Evolutionary conservation across 1,140 invertebrate species (phyloP).

Genomic region (Cecropterus lyciades): DNA sequence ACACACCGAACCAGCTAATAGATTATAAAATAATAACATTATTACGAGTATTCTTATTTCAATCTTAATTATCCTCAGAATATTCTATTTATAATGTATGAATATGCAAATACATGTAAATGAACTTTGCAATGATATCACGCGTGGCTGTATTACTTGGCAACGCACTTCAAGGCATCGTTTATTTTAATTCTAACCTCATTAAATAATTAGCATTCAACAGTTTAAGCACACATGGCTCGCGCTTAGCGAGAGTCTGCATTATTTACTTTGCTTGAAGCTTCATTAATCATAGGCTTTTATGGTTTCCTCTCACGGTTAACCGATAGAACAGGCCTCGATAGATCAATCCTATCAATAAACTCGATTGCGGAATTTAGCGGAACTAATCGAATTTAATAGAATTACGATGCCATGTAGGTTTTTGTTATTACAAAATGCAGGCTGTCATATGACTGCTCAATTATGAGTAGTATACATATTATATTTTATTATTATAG

Average conservation of each 20-base stretch:
- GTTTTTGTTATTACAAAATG: slow-evolving; percentile 12
- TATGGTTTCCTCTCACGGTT: not conserved
- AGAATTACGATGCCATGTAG: slow-evolving; percentile 4
- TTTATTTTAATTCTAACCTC: slow-evolving; percentile 1
- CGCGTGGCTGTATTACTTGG: not conserved
- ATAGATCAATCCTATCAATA: slow-evolving; percentile 6
- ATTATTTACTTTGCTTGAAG: not conserved
- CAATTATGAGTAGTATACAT: not conserved
- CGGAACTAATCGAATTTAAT: slow-evolving; percentile 22
- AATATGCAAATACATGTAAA: slow-evolving; percentile 18
- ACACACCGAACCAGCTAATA: no score
- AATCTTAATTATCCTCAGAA: slow-evolving; percentile 5
- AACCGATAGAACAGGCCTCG: not conserved
- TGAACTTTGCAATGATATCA: slow-evolving; percentile 22
- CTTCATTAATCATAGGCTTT: slow-evolving; percentile 10
- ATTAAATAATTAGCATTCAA: slow-evolving; percentile 1
- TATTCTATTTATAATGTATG: not conserved
- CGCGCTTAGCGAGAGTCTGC: not conserved
- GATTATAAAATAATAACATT: no score
- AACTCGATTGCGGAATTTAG: slow-evolving; percentile 22
- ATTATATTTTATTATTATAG: not conserved
- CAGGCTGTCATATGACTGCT: not conserved
- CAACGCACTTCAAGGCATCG: slow-evolving; percentile 4
- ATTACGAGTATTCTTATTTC: not conserved
- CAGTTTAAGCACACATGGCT: not conserved